Evolutionary conservation across 2,888 invertebrate genomes (phyloP).

Genomic region (Platycnemis pennipes): DNA sequence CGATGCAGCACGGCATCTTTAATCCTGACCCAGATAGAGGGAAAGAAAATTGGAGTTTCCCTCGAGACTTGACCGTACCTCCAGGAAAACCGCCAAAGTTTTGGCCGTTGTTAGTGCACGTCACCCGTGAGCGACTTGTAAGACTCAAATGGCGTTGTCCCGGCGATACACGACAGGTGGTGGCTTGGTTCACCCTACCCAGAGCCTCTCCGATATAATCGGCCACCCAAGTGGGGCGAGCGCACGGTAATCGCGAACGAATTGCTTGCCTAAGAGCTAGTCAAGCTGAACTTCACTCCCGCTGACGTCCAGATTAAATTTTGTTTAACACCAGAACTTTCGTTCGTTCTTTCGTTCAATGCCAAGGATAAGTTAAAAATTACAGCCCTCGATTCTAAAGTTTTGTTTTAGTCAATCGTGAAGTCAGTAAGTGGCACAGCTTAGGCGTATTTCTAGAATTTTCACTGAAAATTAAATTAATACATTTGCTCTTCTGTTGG

Average conservation of each 20-base stretch:
- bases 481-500: too few species aligned
- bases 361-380: too few species aligned
- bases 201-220: background rate
- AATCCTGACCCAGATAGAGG: slow-evolving; percentile 28
- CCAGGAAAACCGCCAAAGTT: background rate
- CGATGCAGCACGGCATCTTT: background rate
- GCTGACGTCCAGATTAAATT: background rate
- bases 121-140: background rate
- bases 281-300: background rate
- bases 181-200: background rate
- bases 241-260: background rate
- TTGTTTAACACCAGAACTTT: too few species aligned
- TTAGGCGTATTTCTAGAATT: too few species aligned
- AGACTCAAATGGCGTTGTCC: background rate
- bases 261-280: background rate
- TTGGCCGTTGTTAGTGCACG: background rate
- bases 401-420: too few species aligned
- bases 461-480: too few species aligned
- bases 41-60: background rate
- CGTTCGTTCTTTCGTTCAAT: too few species aligned
- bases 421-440: too few species aligned
- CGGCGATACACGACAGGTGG: slow-evolving; percentile 7
- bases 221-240: background rate
- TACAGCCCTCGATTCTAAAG: too few species aligned
- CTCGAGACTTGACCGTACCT: background rate